Percentiles rank a stretch among this genome's conserved stretches.
phyloP scores from a whole-genome alignment of 2,888 invertebrate genomes.

The Athripsodes cinereus region DNA sequence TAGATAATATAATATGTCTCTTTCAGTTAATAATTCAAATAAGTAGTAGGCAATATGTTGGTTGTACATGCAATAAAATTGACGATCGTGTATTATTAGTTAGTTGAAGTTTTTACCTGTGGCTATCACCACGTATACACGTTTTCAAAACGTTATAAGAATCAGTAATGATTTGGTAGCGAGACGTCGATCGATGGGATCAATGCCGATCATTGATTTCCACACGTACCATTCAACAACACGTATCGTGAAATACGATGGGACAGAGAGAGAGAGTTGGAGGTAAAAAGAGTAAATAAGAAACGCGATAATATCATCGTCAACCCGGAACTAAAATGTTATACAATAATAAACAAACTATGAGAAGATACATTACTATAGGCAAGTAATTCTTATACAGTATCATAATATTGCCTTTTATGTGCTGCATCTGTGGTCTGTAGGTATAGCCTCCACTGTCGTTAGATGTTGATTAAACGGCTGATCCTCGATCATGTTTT shows the following conservation, averaged over 20 bases:
- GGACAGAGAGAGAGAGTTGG: background rate
- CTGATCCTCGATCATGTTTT: background rate
- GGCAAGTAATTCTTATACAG: no score
- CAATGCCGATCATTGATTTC: conserved; percentile 12
- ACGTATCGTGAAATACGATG: background rate
- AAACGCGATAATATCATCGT: background rate
- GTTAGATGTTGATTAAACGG: background rate
- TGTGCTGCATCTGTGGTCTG: background rate
- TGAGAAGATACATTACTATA: no score
- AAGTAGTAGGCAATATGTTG: no score
- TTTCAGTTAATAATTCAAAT: no score
- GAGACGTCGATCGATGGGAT: conserved; percentile 7
- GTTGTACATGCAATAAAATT: no score
- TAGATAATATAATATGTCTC: no score
- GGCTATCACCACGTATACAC: conserved; percentile 1
- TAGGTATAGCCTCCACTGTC: background rate
- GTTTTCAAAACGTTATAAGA: background rate
- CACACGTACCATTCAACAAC: conserved; percentile 1
- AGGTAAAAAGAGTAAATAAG: no score
- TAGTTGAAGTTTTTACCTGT: background rate
- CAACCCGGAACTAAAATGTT: conserved; percentile 12
- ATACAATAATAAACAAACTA: no score
- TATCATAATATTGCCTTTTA: no score
- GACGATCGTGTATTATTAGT: background rate
- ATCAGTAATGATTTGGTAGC: background rate